Evolutionary conservation across 1,140 invertebrate genomes (phyloP), one percentile per base, ranked within the genome.

Genomic region (Phortica variegata): DNA sequence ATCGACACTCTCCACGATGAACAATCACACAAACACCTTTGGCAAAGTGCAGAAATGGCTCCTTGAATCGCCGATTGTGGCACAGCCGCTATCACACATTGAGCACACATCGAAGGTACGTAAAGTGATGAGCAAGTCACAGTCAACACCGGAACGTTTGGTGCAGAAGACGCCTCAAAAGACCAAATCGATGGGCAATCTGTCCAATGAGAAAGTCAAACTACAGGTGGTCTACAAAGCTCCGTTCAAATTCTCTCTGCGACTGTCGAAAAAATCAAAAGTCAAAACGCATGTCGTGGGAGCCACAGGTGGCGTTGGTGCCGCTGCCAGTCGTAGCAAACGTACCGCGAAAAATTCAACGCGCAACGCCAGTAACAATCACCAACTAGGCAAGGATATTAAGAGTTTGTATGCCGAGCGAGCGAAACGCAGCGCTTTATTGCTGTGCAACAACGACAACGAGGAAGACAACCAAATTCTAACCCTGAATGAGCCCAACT

Each of bases 161-260:
- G 61, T 65, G 10, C 68, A 70, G 19, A 69, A 72, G 20, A 54
- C 61, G 5, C 74, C 74, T 1, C 70, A 73, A 63, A 76, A 73
- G 65, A 78, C 56, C 26, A 76, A 65, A 31, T 71, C 76, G 8
- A 60, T 60, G 45, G 61, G 61, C 1, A 74, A 75, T 49, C 58
- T 77, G 13, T 60, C 65, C 16, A 82, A 82, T 41, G 83, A 88
- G 58, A 84, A 86, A 46, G 83, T 87, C 0, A 83, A 88, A 40
- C 73, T 91, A 8, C 89, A 91, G 71, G 88, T 91, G 2, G 86
- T 91, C 4, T 91, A 90, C 69, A 90, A 90, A 61, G 88, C 89
- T 20, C 89, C 89, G 1, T 91, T 91, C 69, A 87, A 88, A 56
- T 90, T 91, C 70, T 90, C 86, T 70, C 80, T 91, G 16, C 88